A percentile compares a stretch with the other conserved stretches of the same genome.
These are phyloP conservation scores for Chloroclysta siterata DNA, from an alignment of 2,888 invertebrate species.

Conservation along the genomic window DNA sequence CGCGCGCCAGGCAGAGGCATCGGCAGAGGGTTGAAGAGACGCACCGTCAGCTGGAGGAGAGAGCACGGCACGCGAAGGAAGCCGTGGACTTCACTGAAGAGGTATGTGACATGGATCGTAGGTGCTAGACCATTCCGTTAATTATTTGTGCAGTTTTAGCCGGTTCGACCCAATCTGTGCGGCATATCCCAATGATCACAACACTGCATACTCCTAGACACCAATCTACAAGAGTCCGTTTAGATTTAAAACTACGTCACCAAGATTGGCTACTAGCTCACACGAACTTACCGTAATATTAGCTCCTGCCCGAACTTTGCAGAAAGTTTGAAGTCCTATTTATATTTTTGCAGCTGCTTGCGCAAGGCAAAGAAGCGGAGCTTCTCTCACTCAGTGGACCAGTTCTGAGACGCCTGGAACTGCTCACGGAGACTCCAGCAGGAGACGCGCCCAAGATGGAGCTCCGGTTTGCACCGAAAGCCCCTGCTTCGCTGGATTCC, in stretches of 20 bases:
- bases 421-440: slow-evolving; percentile 82
- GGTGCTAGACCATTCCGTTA: neutral
- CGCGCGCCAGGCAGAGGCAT: slow-evolving; percentile 78
- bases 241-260: no score
- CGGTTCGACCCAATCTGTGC: neutral
- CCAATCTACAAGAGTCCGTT: no score
- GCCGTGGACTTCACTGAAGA: slow-evolving; percentile 88
- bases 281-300: neutral
- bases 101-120: slow-evolving; percentile 36
- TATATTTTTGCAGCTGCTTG: slow-evolving; percentile 79
- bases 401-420: slow-evolving; percentile 87
- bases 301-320: neutral
- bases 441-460: slow-evolving; percentile 59
- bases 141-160: neutral
- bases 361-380: slow-evolving; percentile 89
- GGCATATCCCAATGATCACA: no score
- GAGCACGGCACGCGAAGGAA: slow-evolving; percentile 83
- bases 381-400: slow-evolving; percentile 88
- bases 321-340: neutral
- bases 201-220: no score
- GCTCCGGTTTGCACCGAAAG: slow-evolving; percentile 67
- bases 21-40: slow-evolving; percentile 72
- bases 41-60: slow-evolving; percentile 75
- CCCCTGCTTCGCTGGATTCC: slow-evolving; percentile 60
- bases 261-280: no score